These are phyloP conservation scores for Aselliscus stoliczkanus DNA, from an alignment of 2,797 vertebrate genomes.

Conservation along the genomic window DNA sequence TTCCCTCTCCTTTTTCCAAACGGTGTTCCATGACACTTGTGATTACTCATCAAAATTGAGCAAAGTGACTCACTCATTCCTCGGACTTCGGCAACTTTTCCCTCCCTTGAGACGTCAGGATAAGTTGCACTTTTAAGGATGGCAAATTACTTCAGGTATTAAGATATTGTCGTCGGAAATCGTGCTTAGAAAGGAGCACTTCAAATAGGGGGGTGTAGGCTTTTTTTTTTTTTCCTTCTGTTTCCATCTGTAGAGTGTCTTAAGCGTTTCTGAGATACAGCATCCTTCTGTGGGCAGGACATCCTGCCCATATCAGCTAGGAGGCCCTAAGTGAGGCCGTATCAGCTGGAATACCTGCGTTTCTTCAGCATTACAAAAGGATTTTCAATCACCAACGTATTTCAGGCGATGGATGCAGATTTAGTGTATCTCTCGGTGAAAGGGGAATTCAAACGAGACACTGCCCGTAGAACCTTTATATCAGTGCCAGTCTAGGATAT, in stretches of 20 bases:
- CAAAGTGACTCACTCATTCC: slow-evolving; percentile 69
- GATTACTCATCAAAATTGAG: slow-evolving; percentile 67
- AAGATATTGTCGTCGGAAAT: neutral
- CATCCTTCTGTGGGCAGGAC: neutral
- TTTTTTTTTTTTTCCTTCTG: fast-evolving
- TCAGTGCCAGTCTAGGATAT: neutral
- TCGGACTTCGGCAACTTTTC: slow-evolving; percentile 57
- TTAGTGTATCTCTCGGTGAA: neutral
- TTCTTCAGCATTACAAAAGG: neutral
- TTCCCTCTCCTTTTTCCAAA: slow-evolving; percentile 27
- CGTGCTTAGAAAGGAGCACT: neutral
- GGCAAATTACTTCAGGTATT: neutral
- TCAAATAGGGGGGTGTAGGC: too few relatives aligned
- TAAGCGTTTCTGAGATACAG: neutral
- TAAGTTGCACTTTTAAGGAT: slow-evolving; percentile 26
- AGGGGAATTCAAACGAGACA: neutral
- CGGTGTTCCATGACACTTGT: slow-evolving; percentile 41
- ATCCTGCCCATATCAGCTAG: too few relatives aligned
- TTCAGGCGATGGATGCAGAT: neutral
- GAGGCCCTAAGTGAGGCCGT: too few relatives aligned
- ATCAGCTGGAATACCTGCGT: neutral
- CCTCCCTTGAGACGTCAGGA: neutral
- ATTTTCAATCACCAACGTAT: neutral
- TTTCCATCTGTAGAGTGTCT: neutral
- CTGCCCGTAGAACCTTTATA: neutral